Base-by-base conservation (phyloP, 2,797 vertebrate species). In the Parauchenoglanis ngamensis region DNA sequence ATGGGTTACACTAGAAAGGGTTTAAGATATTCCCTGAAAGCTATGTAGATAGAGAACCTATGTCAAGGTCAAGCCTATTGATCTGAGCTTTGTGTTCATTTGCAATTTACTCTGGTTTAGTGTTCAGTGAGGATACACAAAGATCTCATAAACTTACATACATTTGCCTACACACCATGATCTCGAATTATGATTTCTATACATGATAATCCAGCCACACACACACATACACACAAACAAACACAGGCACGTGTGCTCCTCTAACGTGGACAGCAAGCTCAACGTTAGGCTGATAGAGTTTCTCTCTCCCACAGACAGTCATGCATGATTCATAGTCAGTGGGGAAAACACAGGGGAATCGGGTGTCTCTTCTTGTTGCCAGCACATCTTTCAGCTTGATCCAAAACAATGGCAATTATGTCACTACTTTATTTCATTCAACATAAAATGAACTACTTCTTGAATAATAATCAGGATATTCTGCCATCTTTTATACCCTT, bases 231-330 rank as follows among this genome's bases (percentile, higher is more conserved):
- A 49, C 52, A 77, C 7, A 54, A 17, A 65, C 78, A 28, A 79
- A 61, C 65, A 77, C 23, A 85, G 40, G 83, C 46, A 78, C 25
- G 67, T n/a, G 57, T 63, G 56, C 40, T 76, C 35, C 25, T 54
- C 57, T 87, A 70, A 35, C 40, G 86, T 54, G 67, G 83, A 89
- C 15, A 86, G 54, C 65, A 75, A 56, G 67, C 40, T 72, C n/a
- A 67, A 44, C 46, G 83, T 88, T 73, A 59, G 84, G 65, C 84
- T 86, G 91, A 92, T 92, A 89, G 70, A 54, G 90, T 91, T 92
- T 92, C 91, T 90, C 31, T 90, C 88, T 87, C 87, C 87, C 90
- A 85, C 88, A 92, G 88, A 91, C 88, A 85, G 83, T 87, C 90
- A 92, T 91, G 87, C 77, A 92, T 89, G 75, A 89, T 89, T 87